Base-by-base conservation (phyloP, 2,797 vertebrate species). In the Acipenser transmontanus region DNA sequence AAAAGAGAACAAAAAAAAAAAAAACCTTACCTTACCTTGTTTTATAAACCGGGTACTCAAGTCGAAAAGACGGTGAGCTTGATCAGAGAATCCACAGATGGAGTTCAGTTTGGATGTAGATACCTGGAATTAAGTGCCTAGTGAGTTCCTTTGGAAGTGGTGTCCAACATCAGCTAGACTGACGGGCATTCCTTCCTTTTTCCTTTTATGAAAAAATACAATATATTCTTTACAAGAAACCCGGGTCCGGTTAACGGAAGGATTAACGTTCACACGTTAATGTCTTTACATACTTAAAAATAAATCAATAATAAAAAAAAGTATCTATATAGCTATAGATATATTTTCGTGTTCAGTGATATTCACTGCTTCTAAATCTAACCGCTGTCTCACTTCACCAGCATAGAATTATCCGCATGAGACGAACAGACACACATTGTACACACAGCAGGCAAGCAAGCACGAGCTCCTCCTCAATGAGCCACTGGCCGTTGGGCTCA, bases 331-430 rank as follows among this genome's bases (percentile, higher is more conserved):
- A 63, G 57, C 20, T 62, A 65, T 17, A 8, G 64, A 62, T 13
- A 17, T 68, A 70, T 71, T 70, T 71, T 72, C 56, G 74, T 64
- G 66, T 68, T 74, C 8, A 13, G 59, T 50, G 14, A 57, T 71
- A 65, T 70, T 75, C 73, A 75, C 67, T 64, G 66, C 61, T 70
- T 77, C 9, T 67, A 76, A 77, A 64, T 79, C 50, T 74, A 54
- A 80, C 14, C 72, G 77, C 71, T 68, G 71, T 80, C 80, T 80
- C 81, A 82, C 73, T 65, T 78, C 73, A 81, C 80, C 78, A 79
- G 62, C 77, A 57, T 12, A 5, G 78, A 77, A 74, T 87, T 83
- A 85, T 87, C 86, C 85, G 79, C 81, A 80, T 65, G 83, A 76
- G 77, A 78, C 76, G 80, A 72, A 76, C 80, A 74, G 78, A 71